Percentiles rank a stretch among this genome's conserved stretches.
phyloP scores from a whole-genome alignment of 2,888 invertebrate species.

The Pherbina coryleti region DNA sequence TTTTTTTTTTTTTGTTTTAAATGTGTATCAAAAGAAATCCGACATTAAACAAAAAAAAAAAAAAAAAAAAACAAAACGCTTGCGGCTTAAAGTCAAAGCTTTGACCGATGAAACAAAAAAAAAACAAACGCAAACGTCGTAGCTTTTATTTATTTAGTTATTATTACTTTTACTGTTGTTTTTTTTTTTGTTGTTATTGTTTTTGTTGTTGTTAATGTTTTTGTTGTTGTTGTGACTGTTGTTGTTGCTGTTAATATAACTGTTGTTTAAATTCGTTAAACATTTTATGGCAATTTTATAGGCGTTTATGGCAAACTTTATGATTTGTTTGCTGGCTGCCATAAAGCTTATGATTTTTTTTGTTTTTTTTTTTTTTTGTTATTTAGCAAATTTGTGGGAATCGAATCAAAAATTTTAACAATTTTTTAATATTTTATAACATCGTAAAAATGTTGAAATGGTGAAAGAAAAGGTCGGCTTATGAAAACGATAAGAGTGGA shows the following conservation, averaged over 20 bases:
- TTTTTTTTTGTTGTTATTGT: not conserved
- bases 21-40: not conserved
- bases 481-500: not conserved
- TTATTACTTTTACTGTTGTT: not conserved
- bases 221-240: not conserved
- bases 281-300: conserved; percentile 26
- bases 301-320: conserved; percentile 27
- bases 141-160: not conserved
- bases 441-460: not conserved
- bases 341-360: not conserved
- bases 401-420: not conserved
- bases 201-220: not conserved
- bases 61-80: not conserved
- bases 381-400: not conserved
- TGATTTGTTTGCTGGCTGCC: conserved; percentile 4
- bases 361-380: not conserved
- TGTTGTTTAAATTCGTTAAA: conserved; percentile 23
- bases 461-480: not conserved
- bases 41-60: not conserved
- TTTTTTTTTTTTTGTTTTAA: not conserved
- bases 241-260: not conserved
- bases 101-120: not conserved
- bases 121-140: too few species aligned
- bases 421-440: conserved; percentile 20
- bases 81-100: not conserved